Conservation (phyloP, 2,888 invertebrate genomes). For the Tenthredo amoena region DNA sequence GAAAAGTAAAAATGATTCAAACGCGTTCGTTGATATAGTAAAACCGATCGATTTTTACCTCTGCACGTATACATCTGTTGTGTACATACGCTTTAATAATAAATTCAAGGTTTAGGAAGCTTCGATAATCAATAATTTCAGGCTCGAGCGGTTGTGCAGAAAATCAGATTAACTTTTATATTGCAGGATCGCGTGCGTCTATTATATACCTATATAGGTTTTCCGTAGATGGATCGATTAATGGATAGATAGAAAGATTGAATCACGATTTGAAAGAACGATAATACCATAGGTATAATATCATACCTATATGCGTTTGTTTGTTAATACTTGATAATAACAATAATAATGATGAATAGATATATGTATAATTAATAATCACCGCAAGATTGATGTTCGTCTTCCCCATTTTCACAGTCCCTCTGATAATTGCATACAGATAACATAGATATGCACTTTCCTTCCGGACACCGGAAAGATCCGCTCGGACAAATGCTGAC, state of each 20-base stretch:
- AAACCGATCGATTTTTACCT: no score
- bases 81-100: no score
- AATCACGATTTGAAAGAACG: background rate
- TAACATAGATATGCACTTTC: constrained; percentile 91
- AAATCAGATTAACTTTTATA: constrained; percentile 1
- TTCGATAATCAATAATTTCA: constrained; percentile 8
- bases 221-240: background rate
- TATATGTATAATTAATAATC: constrained; percentile 73
- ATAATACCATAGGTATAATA: background rate
- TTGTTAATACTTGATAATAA: constrained; percentile 11
- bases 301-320: background rate
- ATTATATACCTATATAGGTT: background rate
- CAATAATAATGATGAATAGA: background rate
- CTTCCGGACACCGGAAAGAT: constrained; percentile 91
- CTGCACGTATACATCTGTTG: no score
- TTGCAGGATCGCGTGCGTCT: background rate
- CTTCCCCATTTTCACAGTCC: constrained; percentile 95
- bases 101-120: background rate
- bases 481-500: constrained; percentile 83
- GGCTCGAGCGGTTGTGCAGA: background rate
- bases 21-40: no score
- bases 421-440: constrained; percentile 97
- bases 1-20: no score
- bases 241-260: background rate
- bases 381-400: constrained; percentile 95